These are phyloP conservation scores for Cerastoderma edule DNA, from an alignment of 2,888 invertebrate species.

Conservation along the genomic window DNA sequence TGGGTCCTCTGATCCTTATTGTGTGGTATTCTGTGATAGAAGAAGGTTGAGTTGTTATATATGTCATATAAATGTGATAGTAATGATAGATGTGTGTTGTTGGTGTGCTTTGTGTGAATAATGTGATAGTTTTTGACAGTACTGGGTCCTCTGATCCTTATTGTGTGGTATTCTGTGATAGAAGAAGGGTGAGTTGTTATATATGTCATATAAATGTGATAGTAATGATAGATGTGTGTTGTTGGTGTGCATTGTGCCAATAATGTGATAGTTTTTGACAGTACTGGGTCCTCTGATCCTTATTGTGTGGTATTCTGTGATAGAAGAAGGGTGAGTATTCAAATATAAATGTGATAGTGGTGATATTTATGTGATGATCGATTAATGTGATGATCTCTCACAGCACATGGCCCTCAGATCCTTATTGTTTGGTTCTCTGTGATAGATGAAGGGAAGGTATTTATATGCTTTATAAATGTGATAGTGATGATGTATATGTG, in stretches of 20 bases:
- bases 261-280: constrained; percentile 84
- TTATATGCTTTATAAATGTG: too few relatives aligned
- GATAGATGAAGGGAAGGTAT: too few relatives aligned
- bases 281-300: constrained; percentile 84
- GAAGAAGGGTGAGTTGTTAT: constrained; percentile 85
- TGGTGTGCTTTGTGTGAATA: constrained; percentile 85
- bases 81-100: too few relatives aligned
- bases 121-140: constrained; percentile 84
- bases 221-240: too few relatives aligned
- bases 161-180: constrained; percentile 86
- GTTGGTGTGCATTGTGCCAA: constrained; percentile 86
- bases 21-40: constrained; percentile 86
- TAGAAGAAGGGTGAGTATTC: constrained; percentile 85
- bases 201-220: too few relatives aligned
- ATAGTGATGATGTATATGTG: too few relatives aligned
- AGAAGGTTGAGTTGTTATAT: constrained; percentile 85
- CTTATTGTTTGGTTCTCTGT: too few relatives aligned
- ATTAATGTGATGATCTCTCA: too few relatives aligned
- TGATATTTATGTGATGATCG: too few relatives aligned
- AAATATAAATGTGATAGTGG: too few relatives aligned
- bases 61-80: too few relatives aligned
- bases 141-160: constrained; percentile 85
- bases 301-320: constrained; percentile 86
- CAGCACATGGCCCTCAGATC: too few relatives aligned
- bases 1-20: constrained; percentile 85